Conservation (phyloP, 1,140 invertebrate species). For the Wiebesia pumilae region DNA sequence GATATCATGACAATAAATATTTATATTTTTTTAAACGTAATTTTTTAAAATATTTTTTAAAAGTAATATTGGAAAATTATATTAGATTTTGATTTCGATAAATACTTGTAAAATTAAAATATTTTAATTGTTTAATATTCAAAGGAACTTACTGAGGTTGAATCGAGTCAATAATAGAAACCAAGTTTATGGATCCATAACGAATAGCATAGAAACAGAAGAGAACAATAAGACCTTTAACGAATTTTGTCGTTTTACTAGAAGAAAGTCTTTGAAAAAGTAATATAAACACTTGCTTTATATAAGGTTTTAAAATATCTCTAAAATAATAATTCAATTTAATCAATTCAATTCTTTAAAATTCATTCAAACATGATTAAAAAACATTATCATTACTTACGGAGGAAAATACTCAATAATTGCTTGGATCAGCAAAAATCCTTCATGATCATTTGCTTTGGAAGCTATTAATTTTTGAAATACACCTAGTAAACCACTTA, state of each 20-base stretch:
- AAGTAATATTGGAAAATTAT: no score
- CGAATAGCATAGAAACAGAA: slow-evolving; percentile 89
- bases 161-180: slow-evolving; percentile 89
- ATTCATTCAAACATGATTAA: slow-evolving; percentile 18
- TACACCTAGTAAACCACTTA: slow-evolving; percentile 91
- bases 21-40: no score
- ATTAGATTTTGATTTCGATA: background rate
- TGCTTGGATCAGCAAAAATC: slow-evolving; percentile 91
- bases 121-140: slow-evolving; percentile 16
- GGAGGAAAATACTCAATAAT: slow-evolving; percentile 85
- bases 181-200: slow-evolving; percentile 82
- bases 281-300: slow-evolving; percentile 92
- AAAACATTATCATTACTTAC: slow-evolving; percentile 75
- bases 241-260: slow-evolving; percentile 95
- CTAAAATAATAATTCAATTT: slow-evolving; percentile 70
- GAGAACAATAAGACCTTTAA: slow-evolving; percentile 92
- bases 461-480: slow-evolving; percentile 98
- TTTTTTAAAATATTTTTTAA: no score
- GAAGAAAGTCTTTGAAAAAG: slow-evolving; percentile 93
- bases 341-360: slow-evolving; percentile 36
- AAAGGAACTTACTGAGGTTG: slow-evolving; percentile 83
- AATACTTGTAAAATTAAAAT: slow-evolving; percentile 6
- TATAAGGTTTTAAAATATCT: slow-evolving; percentile 82
- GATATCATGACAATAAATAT: background rate
- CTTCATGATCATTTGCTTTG: slow-evolving; percentile 96